Conservation (phyloP, 2,113 vertebrate genomes). For the Cephalopholis sonnerati region DNA sequence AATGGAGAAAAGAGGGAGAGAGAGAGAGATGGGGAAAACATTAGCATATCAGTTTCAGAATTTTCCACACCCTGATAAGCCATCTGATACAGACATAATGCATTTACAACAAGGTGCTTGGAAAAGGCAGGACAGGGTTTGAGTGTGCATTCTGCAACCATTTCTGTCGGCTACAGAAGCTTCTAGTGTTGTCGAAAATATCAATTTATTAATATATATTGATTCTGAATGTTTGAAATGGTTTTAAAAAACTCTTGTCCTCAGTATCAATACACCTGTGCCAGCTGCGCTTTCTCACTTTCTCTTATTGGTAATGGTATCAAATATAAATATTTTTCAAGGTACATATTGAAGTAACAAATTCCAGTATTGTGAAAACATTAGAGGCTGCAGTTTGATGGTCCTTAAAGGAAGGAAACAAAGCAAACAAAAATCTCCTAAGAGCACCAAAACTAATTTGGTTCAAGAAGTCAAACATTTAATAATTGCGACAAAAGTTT, state of each 20-base stretch:
- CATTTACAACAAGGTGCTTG: neutral
- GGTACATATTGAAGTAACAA: too few species aligned
- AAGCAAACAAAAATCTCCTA: neutral
- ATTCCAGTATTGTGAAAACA: too few species aligned
- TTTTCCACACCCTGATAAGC: slow-evolving; percentile 16
- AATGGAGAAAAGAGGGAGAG: slow-evolving; percentile 13
- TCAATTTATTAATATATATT: too few species aligned
- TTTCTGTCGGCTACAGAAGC: neutral
- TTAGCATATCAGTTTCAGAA: slow-evolving; percentile 7
- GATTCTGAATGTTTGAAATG: too few species aligned
- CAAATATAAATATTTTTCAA: too few species aligned
- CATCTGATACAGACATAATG: slow-evolving; percentile 6
- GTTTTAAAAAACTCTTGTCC: too few species aligned
- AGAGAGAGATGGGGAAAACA: slow-evolving; percentile 4
- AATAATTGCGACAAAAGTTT: neutral
- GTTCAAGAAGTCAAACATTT: neutral
- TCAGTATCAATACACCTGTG: too few species aligned
- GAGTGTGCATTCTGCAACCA: neutral
- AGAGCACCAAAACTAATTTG: neutral
- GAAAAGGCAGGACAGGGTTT: neutral
- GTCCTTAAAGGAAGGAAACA: neutral
- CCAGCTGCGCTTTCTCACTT: too few species aligned
- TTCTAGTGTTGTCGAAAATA: too few species aligned
- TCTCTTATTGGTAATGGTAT: too few species aligned
- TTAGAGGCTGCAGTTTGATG: neutral